These are phyloP conservation scores for Tribolium freemani DNA, from an alignment of 2,888 invertebrate species.

Conservation along the genomic window DNA sequence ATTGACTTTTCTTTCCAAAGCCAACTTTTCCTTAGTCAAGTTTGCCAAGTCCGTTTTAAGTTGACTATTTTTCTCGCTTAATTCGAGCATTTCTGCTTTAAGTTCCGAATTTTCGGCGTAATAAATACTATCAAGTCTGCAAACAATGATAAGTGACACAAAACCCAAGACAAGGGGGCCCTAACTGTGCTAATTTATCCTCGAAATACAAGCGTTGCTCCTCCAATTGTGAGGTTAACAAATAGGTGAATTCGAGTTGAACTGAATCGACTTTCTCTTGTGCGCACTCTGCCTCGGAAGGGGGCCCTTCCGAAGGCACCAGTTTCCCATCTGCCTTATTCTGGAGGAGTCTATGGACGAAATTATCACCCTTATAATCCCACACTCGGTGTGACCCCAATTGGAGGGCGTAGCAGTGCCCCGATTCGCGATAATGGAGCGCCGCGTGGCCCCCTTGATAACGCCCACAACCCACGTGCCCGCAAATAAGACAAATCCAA, in stretches of 20 bases:
- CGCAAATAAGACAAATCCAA: constrained; percentile 99
- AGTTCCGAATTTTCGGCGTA: constrained; percentile 61
- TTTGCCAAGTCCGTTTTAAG: constrained; percentile 69
- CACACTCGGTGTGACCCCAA: constrained; percentile 97
- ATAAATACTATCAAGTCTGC: constrained; percentile 62
- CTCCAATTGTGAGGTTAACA: constrained; percentile 95
- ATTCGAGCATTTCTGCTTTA: constrained; percentile 69
- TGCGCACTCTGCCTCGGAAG: constrained; percentile 72
- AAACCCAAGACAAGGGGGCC: not conserved
- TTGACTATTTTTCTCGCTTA: constrained; percentile 69
- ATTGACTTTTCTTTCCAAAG: constrained; percentile 79
- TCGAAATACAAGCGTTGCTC: constrained; percentile 94
- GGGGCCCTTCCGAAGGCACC: constrained; percentile 82
- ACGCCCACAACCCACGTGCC: constrained; percentile 95
- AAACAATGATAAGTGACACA: constrained; percentile 9
- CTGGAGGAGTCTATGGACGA: constrained; percentile 95
- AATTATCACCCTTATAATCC: constrained; percentile 99
- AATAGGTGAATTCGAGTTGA: constrained; percentile 96
- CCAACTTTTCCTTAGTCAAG: constrained; percentile 77
- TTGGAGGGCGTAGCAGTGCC: constrained; percentile 98
- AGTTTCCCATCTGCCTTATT: constrained; percentile 97
- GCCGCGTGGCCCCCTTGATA: constrained; percentile 91
- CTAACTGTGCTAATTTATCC: constrained; percentile 75
- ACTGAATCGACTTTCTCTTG: constrained; percentile 94
- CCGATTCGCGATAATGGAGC: constrained; percentile 94